Base-by-base conservation (phyloP, 2,113 vertebrate genomes). In the Noturus placidus region DNA sequence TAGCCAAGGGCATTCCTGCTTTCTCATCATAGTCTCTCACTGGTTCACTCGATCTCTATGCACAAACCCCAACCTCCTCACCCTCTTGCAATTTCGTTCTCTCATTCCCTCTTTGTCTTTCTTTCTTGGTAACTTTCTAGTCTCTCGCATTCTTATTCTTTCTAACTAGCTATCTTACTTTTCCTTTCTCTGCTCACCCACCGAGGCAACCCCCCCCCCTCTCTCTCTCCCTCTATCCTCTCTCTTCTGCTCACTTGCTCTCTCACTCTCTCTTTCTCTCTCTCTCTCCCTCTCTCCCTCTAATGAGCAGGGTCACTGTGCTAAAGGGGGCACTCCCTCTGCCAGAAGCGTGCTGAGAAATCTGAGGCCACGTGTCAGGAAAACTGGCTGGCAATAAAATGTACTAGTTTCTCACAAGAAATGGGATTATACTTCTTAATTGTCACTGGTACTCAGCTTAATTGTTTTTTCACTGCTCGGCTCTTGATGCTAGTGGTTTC, bases 391-490 rank as follows among this genome's bases (percentile, higher is more conserved):
- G 17, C 46, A 69, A 67, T 69, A 46, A 88, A 84, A 67, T 88
- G 56, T 54, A 83, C n/a, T 67, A 56, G 72, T 84, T 88, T 78
- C 86, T 88, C 70, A 84, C 46, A 83, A 72, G 72, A 84, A 88
- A 83, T 88, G 72, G 13, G 82, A 88, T 84, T 84, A 88, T 5
- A 25, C 46, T 78, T 30, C 72, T 78, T 84, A 67, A 88, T 67
- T 86, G 85, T 84, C 67, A 76, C 79, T 74, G 54, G 79, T 83
- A 56, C 79, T 61, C 86, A 76, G 19, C n/a, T n/a, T 82, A 87
- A 87, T 87, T 57, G 38, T 54, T 87, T 87, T 87, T 82, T 59
- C 65, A 87, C 67, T 74, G 67, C 67, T 83, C 19, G 52, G 63
- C 65, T 87, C 79, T 87, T 87, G 79, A 82, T 67, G 83, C 67